Evolutionary conservation across 2,797 vertebrate genomes (phyloP).

Genomic region (Pipistrellus pipistrellus): DNA sequence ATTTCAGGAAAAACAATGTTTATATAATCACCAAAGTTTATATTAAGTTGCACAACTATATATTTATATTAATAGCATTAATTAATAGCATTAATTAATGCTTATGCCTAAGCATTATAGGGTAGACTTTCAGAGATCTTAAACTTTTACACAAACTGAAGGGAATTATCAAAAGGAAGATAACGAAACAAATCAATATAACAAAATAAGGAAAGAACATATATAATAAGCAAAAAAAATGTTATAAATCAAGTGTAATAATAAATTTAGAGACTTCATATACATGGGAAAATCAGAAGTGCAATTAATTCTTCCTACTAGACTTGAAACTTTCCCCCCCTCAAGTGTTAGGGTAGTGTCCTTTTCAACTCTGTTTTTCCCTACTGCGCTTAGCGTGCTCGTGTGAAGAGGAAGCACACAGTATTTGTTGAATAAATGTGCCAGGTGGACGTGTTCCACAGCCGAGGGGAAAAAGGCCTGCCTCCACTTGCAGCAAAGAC

Average conservation of each 20-base stretch:
- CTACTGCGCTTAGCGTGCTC: neutral
- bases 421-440: neutral
- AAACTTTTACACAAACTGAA: constrained; percentile 51
- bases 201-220: neutral
- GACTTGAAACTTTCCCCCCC: neutral
- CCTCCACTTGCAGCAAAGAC: neutral
- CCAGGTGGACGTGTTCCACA: neutral
- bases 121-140: neutral
- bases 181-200: constrained; percentile 20
- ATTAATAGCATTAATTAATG: neutral
- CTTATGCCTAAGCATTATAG: constrained; percentile 1
- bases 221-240: neutral
- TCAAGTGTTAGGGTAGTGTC: neutral
- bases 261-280: neutral
- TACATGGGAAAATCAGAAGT: neutral
- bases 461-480: neutral
- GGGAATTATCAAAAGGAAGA: neutral
- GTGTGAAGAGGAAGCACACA: neutral
- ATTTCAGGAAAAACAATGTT: constrained; percentile 38
- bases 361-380: neutral
- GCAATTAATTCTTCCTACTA: constrained; percentile 2
- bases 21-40: neutral
- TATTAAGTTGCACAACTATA: neutral
- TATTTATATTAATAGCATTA: constrained; percentile 6
- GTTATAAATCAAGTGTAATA: constrained; percentile 16